Evolutionary conservation across 2,797 vertebrate genomes (phyloP), one percentile per base, ranked within the genome.

Genomic region (Philypnodon macrostomus): DNA sequence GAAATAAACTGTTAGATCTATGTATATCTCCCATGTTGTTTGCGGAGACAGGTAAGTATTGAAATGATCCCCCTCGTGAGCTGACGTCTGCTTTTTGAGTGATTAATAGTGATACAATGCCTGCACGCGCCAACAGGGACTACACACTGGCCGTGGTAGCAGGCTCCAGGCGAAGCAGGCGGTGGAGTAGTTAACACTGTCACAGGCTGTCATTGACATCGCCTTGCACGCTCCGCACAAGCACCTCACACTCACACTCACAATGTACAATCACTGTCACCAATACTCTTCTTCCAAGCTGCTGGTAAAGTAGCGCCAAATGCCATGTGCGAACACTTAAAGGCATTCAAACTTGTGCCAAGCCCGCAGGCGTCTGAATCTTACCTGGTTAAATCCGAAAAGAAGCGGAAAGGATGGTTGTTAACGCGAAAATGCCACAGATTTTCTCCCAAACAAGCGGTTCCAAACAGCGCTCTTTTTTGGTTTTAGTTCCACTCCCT

Each of bases 381-480:
- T 81, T 89, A 90, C 88, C 88, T 88, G 83, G 71, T 70, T 38
- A 83, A 67, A 69, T 80, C 69, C 70, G 74, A 77, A 64, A 67
- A 68, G 42, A 36, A 36, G 65, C 61, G 52, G 47, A 36, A 40
- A 37, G 47, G 29, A 53, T n/a, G n/a, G n/a, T n/a, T n/a, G n/a
- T n/a, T n/a, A n/a, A n/a, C n/a, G 64, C 53, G 47, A 63, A 72
- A 53, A 16, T 68, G 76, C 66, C 67, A 65, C 59, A 66, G 73
- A 64, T 64, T 38, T 69, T 56, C 66, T 68, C 41, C 49, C 53
- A 70, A 18, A n/a, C n/a, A n/a, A 60, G 50, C 57, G 69, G n/a
- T n/a, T 74, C 63, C 75, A 66, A 77, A 66, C 69, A 60, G 76
- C 60, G 60, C 55, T 77, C 61, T 34, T n/a, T n/a, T n/a, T n/a